These are phyloP conservation scores for Gryllus bimaculatus DNA, from an alignment of 1,140 invertebrate genomes.

Conservation along the genomic window DNA sequence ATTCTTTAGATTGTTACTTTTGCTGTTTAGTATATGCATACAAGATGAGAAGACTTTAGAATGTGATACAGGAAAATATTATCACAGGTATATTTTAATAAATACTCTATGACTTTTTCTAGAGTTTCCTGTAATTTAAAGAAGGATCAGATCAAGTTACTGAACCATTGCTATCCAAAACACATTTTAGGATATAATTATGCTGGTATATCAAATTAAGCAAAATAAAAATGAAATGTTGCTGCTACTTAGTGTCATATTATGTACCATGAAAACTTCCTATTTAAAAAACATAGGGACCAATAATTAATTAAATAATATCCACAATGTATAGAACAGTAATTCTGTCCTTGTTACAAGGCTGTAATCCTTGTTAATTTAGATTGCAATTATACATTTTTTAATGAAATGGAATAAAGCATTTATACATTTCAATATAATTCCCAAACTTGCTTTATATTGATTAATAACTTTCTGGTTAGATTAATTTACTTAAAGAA, in stretches of 20 bases:
- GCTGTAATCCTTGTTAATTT: no score
- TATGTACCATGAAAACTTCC: neutral
- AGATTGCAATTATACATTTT: no score
- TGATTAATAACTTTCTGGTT: no score
- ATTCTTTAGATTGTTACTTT: neutral
- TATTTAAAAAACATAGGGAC: neutral
- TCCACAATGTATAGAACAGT: neutral
- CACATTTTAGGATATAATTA: neutral
- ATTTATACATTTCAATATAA: no score
- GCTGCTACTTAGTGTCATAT: neutral
- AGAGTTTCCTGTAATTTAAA: neutral
- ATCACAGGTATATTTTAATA: constrained; percentile 3
- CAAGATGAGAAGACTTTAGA: neutral
- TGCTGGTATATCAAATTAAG: neutral
- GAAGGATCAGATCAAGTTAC: neutral
- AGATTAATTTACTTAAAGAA: no score
- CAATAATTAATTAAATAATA: neutral
- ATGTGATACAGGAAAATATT: neutral
- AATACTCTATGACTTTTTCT: neutral
- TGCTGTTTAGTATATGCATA: neutral
- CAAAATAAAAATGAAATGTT: neutral
- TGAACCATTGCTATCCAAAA: neutral
- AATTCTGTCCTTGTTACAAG: neutral
- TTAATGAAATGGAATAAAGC: no score
- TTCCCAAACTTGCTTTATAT: no score